phyloP scores from a whole-genome alignment of 2,113 vertebrate species.

The Anser brachyrhynchus region DNA sequence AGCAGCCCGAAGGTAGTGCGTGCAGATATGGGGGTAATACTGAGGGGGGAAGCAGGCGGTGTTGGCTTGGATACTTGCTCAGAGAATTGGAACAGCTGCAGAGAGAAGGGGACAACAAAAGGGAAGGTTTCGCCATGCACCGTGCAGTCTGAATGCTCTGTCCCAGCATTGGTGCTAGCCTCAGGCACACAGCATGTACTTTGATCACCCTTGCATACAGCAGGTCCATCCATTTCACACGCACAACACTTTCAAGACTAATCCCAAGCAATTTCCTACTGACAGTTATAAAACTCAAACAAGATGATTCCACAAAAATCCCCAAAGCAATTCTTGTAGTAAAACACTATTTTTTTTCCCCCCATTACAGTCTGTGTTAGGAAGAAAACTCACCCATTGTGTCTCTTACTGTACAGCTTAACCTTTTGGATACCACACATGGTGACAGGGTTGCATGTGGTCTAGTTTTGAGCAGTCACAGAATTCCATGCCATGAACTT shows the following conservation, averaged over 20 bases:
- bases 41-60: neutral
- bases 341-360: conserved; percentile 2
- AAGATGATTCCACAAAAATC: conserved; percentile 38
- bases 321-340: conserved; percentile 11
- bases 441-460: neutral
- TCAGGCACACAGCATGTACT: fast-evolving
- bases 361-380: neutral
- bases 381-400: neutral
- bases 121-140: neutral
- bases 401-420: neutral
- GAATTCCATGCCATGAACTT: neutral
- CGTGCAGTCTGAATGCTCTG: neutral
- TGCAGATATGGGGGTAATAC: neutral
- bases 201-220: neutral
- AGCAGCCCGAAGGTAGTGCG: neutral
- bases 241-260: neutral
- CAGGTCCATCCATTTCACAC: neutral
- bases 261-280: conserved; percentile 41
- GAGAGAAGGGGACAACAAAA: neutral
- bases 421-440: neutral
- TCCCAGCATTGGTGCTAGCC: neutral
- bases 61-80: fast-evolving
- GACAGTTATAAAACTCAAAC: conserved; percentile 2
- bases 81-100: neutral
- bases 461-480: neutral